phyloP scores from a whole-genome alignment of 2,888 invertebrate species.

The Colletes collaris region DNA sequence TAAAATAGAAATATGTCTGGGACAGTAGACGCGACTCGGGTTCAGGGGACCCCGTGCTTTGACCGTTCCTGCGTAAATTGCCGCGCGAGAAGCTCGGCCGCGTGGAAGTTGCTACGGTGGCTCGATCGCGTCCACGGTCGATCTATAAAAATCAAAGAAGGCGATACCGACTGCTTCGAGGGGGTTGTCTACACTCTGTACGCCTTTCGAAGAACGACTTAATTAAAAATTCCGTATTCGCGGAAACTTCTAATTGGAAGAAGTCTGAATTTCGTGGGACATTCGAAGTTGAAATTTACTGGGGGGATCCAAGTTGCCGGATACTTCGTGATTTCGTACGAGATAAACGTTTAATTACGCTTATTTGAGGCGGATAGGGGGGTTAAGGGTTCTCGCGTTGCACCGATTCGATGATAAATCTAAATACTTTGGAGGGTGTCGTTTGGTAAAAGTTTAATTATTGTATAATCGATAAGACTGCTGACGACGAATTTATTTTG shows the following conservation, averaged over 20 bases:
- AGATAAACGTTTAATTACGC: too few species aligned
- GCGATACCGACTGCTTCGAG: background rate
- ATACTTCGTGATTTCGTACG: too few species aligned
- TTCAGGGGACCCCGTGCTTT: conserved; percentile 31
- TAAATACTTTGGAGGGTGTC: too few species aligned
- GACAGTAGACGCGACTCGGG: background rate
- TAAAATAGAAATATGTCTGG: conserved; percentile 3
- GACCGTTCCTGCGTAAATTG: conserved; percentile 28
- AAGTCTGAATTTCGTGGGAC: background rate
- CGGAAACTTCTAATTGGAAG: background rate
- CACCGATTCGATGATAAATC: too few species aligned
- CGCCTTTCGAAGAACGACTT: background rate
- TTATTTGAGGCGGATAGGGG: too few species aligned
- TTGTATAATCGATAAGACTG: too few species aligned
- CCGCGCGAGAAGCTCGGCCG: conserved; percentile 4
- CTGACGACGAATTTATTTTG: too few species aligned
- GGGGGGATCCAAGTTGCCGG: too few species aligned
- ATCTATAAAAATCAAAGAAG: conserved; percentile 17
- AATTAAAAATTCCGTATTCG: conserved; percentile 7
- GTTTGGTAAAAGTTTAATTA: too few species aligned
- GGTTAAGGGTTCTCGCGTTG: too few species aligned
- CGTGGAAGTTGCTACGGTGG: conserved; percentile 2
- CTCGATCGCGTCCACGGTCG: background rate
- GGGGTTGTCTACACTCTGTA: background rate
- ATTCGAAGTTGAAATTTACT: background rate